Percentiles rank a stretch among this genome's conserved stretches.
Conservation (phyloP, 1,140 invertebrate genomes). For the Dolichoris vasculosae region DNA sequence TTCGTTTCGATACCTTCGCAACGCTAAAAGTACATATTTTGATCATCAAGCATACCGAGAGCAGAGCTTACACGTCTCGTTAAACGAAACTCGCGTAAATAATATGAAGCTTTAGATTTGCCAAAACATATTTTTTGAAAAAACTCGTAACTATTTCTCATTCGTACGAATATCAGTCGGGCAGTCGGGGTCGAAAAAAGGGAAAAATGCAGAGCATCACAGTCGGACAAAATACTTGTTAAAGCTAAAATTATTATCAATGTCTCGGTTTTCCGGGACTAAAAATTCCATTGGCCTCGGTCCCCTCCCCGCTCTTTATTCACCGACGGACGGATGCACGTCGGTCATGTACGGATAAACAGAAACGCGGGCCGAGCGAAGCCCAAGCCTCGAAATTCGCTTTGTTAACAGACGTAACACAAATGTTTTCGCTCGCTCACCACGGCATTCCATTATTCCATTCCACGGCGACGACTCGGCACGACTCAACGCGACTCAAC, state of each 20-base stretch:
- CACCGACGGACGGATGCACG: neutral
- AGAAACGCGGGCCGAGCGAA: neutral
- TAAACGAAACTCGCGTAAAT: too few relatives aligned
- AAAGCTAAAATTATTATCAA: neutral
- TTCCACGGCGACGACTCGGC: too few relatives aligned
- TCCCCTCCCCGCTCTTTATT: neutral
- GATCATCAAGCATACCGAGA: too few relatives aligned
- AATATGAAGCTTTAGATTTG: too few relatives aligned
- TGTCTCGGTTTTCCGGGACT: neutral
- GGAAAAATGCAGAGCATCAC: neutral
- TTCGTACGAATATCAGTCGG: too few relatives aligned
- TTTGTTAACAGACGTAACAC: slow-evolving; percentile 22
- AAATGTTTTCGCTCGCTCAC: slow-evolving; percentile 11
- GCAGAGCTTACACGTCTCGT: too few relatives aligned
- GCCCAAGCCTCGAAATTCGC: neutral
- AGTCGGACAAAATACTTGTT: neutral
- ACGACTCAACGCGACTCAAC: too few relatives aligned
- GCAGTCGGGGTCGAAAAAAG: neutral
- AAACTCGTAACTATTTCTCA: too few relatives aligned
- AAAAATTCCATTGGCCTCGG: neutral
- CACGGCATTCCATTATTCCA: neutral
- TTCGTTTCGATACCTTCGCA: too few relatives aligned
- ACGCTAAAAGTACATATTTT: too few relatives aligned
- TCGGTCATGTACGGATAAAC: neutral
- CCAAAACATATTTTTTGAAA: too few relatives aligned